Evolutionary conservation across 92 coral and sea anemone species (phyloP).

Genomic region (Scolanthus callimorphus): DNA sequence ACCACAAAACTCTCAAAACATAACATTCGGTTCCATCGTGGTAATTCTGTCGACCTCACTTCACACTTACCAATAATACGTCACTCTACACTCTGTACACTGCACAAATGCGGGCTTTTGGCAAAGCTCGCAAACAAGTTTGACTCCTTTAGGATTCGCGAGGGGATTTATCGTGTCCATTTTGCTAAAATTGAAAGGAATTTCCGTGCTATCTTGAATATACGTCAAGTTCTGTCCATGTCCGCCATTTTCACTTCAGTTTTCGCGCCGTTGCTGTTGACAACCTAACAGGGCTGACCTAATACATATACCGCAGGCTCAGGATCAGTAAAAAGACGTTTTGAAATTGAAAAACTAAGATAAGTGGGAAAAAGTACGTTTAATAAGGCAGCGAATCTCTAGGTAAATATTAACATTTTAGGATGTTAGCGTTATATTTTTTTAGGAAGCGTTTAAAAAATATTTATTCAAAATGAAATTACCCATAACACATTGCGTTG

Average conservation of each 20-base stretch:
- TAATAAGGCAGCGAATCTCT: too few relatives aligned
- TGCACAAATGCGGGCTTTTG: constrained; percentile 98
- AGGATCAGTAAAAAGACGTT: too few relatives aligned
- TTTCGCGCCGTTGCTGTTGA: constrained; percentile 1
- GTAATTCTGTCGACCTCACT: constrained; percentile 2
- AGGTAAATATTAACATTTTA: too few relatives aligned
- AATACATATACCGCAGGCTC: constrained; percentile 1
- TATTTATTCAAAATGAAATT: too few relatives aligned
- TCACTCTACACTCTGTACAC: constrained; percentile 91
- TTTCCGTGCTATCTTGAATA: not conserved
- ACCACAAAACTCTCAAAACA: too few relatives aligned
- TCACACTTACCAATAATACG: constrained; percentile 86
- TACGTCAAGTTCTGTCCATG: not conserved
- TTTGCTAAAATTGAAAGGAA: not conserved
- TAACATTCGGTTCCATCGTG: too few relatives aligned
- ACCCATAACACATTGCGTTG: too few relatives aligned
- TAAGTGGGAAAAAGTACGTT: too few relatives aligned
- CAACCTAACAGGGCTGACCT: constrained; percentile 8
- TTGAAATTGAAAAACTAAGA: too few relatives aligned
- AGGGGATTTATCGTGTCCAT: constrained; percentile 93
- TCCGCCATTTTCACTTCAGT: constrained; percentile 25
- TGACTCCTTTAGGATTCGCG: constrained; percentile 96
- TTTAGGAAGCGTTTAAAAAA: too few relatives aligned
- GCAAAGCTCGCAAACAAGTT: constrained; percentile 88
- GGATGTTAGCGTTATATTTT: too few relatives aligned